Conservation (phyloP, 2,888 invertebrate genomes). For the Julus scanicus region DNA sequence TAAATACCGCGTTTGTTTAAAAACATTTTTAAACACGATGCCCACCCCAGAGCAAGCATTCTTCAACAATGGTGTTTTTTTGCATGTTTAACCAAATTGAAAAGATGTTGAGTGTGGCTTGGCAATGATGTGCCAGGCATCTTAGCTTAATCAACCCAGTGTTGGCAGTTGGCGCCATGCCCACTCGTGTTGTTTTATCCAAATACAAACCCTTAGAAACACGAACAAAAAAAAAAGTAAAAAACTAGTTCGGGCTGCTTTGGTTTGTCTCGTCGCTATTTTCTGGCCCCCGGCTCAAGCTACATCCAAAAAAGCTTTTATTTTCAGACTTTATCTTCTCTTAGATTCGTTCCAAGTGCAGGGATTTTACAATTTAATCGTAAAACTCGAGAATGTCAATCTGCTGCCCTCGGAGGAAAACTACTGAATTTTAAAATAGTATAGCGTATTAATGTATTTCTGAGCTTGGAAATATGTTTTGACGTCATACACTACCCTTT, state of each 20-base stretch:
- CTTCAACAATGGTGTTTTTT: background rate
- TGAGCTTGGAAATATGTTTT: background rate
- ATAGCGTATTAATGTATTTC: constrained; percentile 17
- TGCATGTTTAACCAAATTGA: constrained; percentile 23
- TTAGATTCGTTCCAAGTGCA: background rate
- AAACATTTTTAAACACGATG: too few species aligned
- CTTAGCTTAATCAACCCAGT: background rate
- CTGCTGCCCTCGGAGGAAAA: background rate
- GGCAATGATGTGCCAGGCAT: background rate
- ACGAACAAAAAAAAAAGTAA: background rate
- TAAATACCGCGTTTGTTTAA: too few species aligned
- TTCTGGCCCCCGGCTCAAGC: background rate
- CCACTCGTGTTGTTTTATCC: background rate
- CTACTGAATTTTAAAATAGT: background rate
- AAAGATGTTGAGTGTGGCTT: constrained; percentile 22
- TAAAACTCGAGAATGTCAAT: background rate
- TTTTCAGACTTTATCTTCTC: background rate
- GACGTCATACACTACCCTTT: background rate
- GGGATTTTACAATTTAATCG: background rate
- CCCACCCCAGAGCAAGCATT: too few species aligned
- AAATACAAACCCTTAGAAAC: background rate
- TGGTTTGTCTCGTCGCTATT: background rate
- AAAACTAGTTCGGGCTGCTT: background rate
- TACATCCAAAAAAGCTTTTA: background rate
- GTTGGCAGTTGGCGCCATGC: background rate